Evolutionary conservation across 2,113 vertebrate species (phyloP).

Genomic region (Phaetusa simplex): DNA sequence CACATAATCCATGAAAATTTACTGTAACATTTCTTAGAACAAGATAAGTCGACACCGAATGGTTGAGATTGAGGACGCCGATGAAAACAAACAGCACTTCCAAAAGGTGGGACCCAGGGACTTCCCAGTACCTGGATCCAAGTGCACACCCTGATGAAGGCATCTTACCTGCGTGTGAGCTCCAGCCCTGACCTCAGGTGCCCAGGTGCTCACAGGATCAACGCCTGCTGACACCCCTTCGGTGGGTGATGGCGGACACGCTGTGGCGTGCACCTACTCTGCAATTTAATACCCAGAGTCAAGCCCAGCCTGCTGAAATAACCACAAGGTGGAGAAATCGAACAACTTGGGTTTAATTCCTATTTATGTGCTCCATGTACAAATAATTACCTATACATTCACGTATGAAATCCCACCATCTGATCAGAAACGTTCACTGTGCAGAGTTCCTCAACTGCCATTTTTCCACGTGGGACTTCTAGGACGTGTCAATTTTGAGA

Average conservation of each 20-base stretch:
- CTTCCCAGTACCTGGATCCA: not conserved
- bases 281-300: not conserved
- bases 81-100: not conserved
- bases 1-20: not conserved
- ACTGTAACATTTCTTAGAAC: not conserved
- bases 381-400: not conserved
- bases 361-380: not conserved
- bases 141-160: not conserved
- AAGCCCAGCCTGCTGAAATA: not conserved
- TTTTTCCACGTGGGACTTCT: not conserved
- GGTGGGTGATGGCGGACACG: not conserved
- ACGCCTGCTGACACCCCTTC: not conserved
- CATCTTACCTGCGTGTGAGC: not conserved
- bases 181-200: not conserved
- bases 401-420: not conserved
- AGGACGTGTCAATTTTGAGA: not conserved
- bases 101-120: not conserved
- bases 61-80: not conserved
- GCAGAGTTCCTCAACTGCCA: not conserved
- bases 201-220: not conserved
- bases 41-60: not conserved
- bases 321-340: not conserved
- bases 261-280: not conserved
- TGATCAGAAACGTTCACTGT: not conserved
- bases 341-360: not conserved